Percentiles rank a stretch among this genome's conserved stretches.
Evolutionary conservation across 2,888 invertebrate genomes (phyloP).

Genomic region (Caenorhabditis imperialis): DNA sequence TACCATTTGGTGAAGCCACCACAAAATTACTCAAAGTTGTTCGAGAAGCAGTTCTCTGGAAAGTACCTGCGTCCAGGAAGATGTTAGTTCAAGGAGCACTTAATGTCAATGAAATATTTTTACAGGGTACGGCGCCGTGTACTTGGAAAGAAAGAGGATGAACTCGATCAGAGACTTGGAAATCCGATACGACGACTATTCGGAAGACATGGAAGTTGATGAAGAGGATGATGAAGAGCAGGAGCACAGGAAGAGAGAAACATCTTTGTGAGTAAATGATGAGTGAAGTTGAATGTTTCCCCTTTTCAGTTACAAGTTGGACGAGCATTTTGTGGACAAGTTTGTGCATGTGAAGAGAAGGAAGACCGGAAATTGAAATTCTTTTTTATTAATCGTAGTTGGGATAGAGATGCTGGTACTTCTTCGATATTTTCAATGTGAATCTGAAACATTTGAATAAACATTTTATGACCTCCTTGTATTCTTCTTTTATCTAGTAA

Average conservation of each 20-base stretch:
- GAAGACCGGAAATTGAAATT: too few relatives aligned
- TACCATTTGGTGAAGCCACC: slow-evolving; percentile 38
- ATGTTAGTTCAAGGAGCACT: too few relatives aligned
- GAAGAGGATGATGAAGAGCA: slow-evolving; percentile 6
- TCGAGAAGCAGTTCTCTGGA: slow-evolving; percentile 18
- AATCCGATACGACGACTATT: slow-evolving; percentile 24
- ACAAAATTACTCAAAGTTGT: slow-evolving; percentile 22
- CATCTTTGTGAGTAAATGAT: not conserved
- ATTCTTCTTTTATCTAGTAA: too few relatives aligned
- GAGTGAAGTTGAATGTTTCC: not conserved
- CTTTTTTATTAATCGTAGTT: too few relatives aligned
- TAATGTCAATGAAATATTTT: not conserved
- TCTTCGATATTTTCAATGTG: too few relatives aligned
- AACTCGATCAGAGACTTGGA: not conserved
- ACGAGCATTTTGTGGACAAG: slow-evolving; percentile 24
- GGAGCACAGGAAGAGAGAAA: not conserved
- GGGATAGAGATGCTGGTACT: too few relatives aligned
- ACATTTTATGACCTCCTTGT: too few relatives aligned
- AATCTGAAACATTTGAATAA: too few relatives aligned
- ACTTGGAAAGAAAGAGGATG: slow-evolving; percentile 21
- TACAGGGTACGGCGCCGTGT: slow-evolving; percentile 18
- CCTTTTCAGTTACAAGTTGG: slow-evolving; percentile 34
- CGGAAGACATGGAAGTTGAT: not conserved
- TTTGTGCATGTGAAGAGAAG: slow-evolving; percentile 32
- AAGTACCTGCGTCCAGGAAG: slow-evolving; percentile 16